Evolutionary conservation across 1,140 invertebrate genomes (phyloP).

Genomic region (Apis mellifera): Amel_HAv3.1 CM009931.2:23876001-23876500

Average conservation of each 20-base stretch:
- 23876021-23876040: constrained; percentile 32
- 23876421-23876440: constrained; percentile 1
- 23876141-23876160: neutral
- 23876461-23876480: constrained; percentile 54
- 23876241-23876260: neutral
- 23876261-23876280: neutral
- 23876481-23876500: constrained; percentile 59
- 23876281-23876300: too few species aligned
- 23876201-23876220: constrained; percentile 12
- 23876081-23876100: too few species aligned
- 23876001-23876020: neutral
- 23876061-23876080: constrained; percentile 8
- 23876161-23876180: constrained; percentile 24
- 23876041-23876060: constrained; percentile 4
- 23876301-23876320: neutral
- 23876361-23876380: constrained; percentile 63
- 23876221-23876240: neutral
- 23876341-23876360: constrained; percentile 29
- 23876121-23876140: neutral
- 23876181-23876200: constrained; percentile 13
- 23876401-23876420: constrained; percentile 62
- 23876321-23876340: neutral
- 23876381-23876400: constrained; percentile 63
- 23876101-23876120: neutral
- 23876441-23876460: constrained; percentile 29